Conservation (phyloP, 53 echinoderm and acorn worm species). For the Holothuria scabra region DNA sequence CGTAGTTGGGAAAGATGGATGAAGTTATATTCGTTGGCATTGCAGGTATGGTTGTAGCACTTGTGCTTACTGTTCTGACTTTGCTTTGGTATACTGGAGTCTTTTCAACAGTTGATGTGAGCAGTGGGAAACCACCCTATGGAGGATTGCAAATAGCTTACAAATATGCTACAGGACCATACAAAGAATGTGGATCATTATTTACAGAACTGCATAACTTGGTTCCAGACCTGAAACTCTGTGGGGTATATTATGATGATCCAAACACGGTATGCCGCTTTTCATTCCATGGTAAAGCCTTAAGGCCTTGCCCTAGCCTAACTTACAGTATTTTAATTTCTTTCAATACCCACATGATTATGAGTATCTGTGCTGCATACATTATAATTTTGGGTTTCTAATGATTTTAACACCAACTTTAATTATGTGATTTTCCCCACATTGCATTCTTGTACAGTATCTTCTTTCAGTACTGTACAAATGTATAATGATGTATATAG, state of each 20-base stretch:
- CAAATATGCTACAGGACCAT: conserved; percentile 81
- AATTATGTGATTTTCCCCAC: no score
- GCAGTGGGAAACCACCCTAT: conserved; percentile 84
- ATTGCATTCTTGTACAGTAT: no score
- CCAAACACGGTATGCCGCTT: conserved; percentile 71
- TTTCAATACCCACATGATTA: no score
- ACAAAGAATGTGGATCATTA: conserved; percentile 71
- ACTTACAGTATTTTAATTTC: no score
- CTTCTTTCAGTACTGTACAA: no score
- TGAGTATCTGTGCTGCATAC: no score
- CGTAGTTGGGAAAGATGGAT: conserved; percentile 54
- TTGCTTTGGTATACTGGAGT: conserved; percentile 80
- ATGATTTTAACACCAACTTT: no score
- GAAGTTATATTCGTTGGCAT: conserved; percentile 73
- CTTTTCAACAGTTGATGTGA: conserved; percentile 74
- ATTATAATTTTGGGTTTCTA: no score
- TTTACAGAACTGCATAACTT: conserved; percentile 74
- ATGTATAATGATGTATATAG: no score
- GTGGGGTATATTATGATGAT: conserved; percentile 89
- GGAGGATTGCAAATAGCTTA: conserved; percentile 75
- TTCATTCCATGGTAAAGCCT: no score
- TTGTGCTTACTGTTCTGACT: conserved; percentile 64
- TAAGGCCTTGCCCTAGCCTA: no score
- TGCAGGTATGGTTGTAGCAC: conserved; percentile 64
- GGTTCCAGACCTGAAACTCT: conserved; percentile 68